Percentiles rank a stretch among this genome's conserved stretches.
phyloP scores from a whole-genome alignment of 1,140 invertebrate genomes.

The Pantala flavescens region DNA sequence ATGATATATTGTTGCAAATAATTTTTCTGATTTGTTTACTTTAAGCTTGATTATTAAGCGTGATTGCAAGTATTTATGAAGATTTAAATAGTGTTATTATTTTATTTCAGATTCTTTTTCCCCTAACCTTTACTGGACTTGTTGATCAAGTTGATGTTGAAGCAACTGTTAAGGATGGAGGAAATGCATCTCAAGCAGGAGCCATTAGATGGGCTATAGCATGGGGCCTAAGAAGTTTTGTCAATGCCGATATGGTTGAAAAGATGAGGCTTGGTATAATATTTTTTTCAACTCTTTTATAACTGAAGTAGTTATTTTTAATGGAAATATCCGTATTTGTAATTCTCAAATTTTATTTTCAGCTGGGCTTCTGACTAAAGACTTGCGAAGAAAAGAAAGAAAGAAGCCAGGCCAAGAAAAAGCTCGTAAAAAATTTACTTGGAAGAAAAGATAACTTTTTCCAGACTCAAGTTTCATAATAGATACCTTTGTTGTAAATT shows the following conservation, averaged over 20 bases:
- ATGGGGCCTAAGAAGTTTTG: conserved; percentile 65
- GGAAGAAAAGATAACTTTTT: conserved; percentile 45
- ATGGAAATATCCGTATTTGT: too few relatives aligned
- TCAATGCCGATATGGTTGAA: conserved; percentile 62
- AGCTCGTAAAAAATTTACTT: conserved; percentile 85
- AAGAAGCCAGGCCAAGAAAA: conserved; percentile 90
- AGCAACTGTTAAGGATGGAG: conserved; percentile 53
- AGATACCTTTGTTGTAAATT: not conserved
- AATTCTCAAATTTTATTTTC: conserved; percentile 26
- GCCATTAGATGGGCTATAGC: conserved; percentile 79
- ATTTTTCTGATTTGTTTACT: too few relatives aligned
- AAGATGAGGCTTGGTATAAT: conserved; percentile 73
- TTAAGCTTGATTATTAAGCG: too few relatives aligned
- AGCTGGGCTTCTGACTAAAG: conserved; percentile 81
- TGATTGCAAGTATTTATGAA: too few relatives aligned
- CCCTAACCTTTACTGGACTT: conserved; percentile 68
- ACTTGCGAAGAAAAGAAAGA: conserved; percentile 69
- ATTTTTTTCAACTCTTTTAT: not conserved
- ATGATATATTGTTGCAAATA: too few relatives aligned
- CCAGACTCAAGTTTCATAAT: too few relatives aligned
- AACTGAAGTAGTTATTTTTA: conserved; percentile 14
- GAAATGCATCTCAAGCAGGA: conserved; percentile 64
- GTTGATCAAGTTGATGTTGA: conserved; percentile 73
- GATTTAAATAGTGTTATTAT: too few relatives aligned
- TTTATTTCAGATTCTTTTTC: conserved; percentile 63